These are phyloP conservation scores for Microplitis manilae DNA, from an alignment of 2,888 invertebrate genomes.

Conservation along the genomic window DNA sequence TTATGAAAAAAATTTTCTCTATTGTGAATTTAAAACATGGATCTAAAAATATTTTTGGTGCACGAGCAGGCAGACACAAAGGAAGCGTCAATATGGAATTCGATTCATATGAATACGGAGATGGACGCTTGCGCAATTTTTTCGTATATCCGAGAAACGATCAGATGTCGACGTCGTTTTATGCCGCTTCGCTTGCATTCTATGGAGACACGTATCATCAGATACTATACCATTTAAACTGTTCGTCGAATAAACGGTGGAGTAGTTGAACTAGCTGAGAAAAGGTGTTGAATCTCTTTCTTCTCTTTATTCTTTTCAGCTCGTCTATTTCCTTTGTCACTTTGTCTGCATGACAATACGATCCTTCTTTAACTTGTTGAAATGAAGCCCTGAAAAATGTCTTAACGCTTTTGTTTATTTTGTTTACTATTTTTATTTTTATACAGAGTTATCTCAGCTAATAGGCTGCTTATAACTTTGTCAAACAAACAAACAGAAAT, in stretches of 20 bases:
- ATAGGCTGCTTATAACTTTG: too few relatives aligned
- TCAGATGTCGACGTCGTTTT: conserved; percentile 39
- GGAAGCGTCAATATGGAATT: conserved; percentile 18
- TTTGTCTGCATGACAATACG: neutral
- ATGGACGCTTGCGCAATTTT: conserved; percentile 31
- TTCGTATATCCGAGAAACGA: conserved; percentile 29
- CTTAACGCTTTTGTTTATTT: too few relatives aligned
- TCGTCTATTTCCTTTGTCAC: neutral
- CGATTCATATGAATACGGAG: neutral
- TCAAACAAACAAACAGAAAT: too few relatives aligned
- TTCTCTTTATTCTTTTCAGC: neutral
- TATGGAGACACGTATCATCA: conserved; percentile 16
- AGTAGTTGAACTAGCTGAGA: neutral
- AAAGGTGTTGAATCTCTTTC: conserved; percentile 21
- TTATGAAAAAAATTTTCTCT: too few relatives aligned
- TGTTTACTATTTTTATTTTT: too few relatives aligned
- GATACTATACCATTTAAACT: conserved; percentile 23
- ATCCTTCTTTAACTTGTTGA: neutral
- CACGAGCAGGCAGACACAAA: neutral
- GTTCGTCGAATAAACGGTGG: conserved; percentile 5
- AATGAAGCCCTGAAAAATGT: too few relatives aligned
- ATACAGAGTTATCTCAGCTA: too few relatives aligned
- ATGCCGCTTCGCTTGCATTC: conserved; percentile 31
- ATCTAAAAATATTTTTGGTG: conserved; percentile 6
- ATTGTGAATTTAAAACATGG: neutral